Conservation (phyloP, 1,140 invertebrate genomes). For the Atta cephalotes region DNA sequence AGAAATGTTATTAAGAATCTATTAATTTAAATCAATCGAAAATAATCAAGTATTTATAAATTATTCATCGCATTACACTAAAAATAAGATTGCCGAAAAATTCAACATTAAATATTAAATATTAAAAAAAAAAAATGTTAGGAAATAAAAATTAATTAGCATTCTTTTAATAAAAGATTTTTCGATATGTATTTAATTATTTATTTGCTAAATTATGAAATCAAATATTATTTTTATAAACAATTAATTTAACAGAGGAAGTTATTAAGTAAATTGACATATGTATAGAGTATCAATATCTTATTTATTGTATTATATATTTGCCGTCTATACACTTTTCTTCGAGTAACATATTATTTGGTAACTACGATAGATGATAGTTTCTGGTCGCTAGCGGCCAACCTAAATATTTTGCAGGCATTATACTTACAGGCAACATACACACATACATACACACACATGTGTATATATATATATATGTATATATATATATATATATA, state of each 20-base stretch:
- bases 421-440: conserved; percentile 75
- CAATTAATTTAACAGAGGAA: background rate
- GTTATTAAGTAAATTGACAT: background rate
- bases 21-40: background rate
- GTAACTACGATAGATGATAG: conserved; percentile 71
- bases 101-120: background rate
- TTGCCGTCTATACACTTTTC: conserved; percentile 82
- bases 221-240: background rate
- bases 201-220: conserved; percentile 16
- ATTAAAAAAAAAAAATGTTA: no score
- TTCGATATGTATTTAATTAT: background rate
- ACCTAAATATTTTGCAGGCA: conserved; percentile 69
- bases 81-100: background rate
- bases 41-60: background rate
- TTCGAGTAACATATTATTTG: conserved; percentile 78
- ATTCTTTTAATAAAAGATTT: background rate
- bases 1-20: background rate
- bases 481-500: background rate
- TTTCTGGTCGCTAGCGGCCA: conserved; percentile 55
- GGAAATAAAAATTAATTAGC: background rate
- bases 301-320: conserved; percentile 82
- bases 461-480: background rate
- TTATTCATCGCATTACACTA: background rate
- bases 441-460: background rate
- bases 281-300: conserved; percentile 80